phyloP scores from a whole-genome alignment of 2,797 vertebrate species.

The Acanthurus tractus region DNA sequence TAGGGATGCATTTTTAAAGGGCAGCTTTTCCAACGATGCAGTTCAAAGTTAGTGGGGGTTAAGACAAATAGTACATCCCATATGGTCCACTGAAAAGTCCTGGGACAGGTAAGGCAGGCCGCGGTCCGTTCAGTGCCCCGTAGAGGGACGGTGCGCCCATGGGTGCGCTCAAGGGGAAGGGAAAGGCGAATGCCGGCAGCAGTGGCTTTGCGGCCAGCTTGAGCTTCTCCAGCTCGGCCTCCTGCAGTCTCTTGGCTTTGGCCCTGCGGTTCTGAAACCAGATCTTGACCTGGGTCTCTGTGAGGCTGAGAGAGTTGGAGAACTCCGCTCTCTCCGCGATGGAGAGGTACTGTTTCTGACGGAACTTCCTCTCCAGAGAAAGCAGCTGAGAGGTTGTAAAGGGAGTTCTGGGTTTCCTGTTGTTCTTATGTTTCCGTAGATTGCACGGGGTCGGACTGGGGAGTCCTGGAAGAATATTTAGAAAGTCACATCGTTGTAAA shows the following conservation, averaged over 20 bases:
- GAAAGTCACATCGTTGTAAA: slow-evolving; percentile 12
- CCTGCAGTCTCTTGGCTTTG: slow-evolving; percentile 90
- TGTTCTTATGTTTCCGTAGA: slow-evolving; percentile 91
- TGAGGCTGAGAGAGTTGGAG: slow-evolving; percentile 88
- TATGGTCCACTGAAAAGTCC: slow-evolving; percentile 88
- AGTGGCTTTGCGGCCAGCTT: slow-evolving; percentile 88
- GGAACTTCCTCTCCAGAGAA: slow-evolving; percentile 90
- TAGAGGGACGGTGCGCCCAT: slow-evolving; percentile 83
- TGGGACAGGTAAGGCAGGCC: slow-evolving; percentile 83
- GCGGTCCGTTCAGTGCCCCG: slow-evolving; percentile 78
- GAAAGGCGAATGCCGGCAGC: slow-evolving; percentile 87
- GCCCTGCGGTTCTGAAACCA: slow-evolving; percentile 92
- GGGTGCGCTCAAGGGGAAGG: slow-evolving; percentile 84
- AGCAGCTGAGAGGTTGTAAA: slow-evolving; percentile 90
- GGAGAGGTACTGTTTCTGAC: slow-evolving; percentile 91
- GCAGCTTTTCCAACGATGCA: slow-evolving; percentile 39
- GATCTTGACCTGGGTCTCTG: slow-evolving; percentile 91
- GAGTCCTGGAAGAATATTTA: slow-evolving; percentile 78
- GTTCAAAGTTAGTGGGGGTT: slow-evolving; percentile 62
- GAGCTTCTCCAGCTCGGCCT: slow-evolving; percentile 89
- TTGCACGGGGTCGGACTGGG: slow-evolving; percentile 86
- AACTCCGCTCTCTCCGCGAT: slow-evolving; percentile 91
- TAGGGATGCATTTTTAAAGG: slow-evolving; percentile 43
- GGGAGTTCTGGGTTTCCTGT: slow-evolving; percentile 90
- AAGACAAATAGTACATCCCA: slow-evolving; percentile 91